Conservation (phyloP, 2,888 invertebrate species). For the Amorpha juglandis region DNA sequence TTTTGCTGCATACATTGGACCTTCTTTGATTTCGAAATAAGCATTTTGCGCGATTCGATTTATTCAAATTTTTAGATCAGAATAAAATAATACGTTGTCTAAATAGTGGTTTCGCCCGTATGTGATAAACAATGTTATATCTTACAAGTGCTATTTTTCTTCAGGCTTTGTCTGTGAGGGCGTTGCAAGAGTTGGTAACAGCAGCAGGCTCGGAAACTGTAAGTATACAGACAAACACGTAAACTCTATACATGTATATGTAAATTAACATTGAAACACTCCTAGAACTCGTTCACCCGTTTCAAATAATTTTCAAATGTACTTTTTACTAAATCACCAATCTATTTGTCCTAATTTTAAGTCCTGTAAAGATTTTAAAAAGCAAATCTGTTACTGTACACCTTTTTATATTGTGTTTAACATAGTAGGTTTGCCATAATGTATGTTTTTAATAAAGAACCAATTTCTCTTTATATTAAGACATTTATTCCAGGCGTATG, state of each 20-base stretch:
- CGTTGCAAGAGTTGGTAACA: slow-evolving; percentile 99
- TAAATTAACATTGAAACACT: slow-evolving; percentile 62
- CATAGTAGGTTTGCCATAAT: slow-evolving; percentile 29
- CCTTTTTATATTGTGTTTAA: slow-evolving; percentile 48
- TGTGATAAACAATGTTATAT: no score
- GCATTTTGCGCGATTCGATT: no score
- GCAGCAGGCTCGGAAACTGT: slow-evolving; percentile 97
- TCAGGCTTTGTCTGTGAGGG: slow-evolving; percentile 97
- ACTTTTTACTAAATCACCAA: slow-evolving; percentile 55
- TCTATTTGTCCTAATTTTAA: slow-evolving; percentile 44
- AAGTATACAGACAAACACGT: slow-evolving; percentile 70
- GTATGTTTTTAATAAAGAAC: background rate
- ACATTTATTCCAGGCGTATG: no score
- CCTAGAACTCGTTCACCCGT: slow-evolving; percentile 57
- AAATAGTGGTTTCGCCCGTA: no score
- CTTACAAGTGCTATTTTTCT: slow-evolving; percentile 32
- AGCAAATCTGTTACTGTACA: slow-evolving; percentile 58
- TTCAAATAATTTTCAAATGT: slow-evolving; percentile 55
- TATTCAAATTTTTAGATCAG: no score
- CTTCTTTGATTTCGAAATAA: no score
- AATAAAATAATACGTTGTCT: no score
- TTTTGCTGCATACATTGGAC: no score
- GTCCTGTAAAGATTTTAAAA: slow-evolving; percentile 61
- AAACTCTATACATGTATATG: slow-evolving; percentile 34
- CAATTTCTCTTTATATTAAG: no score